Percentiles rank a stretch among this genome's conserved stretches.
Evolutionary conservation across 2,797 vertebrate genomes (phyloP).

Genomic region (Sarcophilus harrisii): DNA sequence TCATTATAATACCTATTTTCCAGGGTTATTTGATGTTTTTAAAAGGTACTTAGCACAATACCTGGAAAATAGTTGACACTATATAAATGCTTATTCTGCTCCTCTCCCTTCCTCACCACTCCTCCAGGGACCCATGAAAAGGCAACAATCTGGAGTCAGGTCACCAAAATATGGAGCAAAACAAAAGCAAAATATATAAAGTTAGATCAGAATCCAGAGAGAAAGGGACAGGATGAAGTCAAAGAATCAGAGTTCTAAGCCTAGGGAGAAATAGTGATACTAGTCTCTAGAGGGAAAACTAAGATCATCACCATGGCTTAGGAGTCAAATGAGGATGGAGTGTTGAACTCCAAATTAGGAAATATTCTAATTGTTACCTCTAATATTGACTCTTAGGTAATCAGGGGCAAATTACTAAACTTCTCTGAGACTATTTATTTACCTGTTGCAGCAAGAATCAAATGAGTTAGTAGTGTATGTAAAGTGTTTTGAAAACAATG

Average conservation of each 20-base stretch:
- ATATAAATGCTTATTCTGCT: not conserved
- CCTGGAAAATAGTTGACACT: not conserved
- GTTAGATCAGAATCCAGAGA: not conserved
- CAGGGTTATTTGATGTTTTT: not conserved
- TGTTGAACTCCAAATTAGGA: too few species aligned
- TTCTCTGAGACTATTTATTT: not conserved
- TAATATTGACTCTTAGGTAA: too few species aligned
- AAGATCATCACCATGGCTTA: too few species aligned
- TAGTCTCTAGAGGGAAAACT: not conserved
- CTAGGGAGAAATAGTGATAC: not conserved
- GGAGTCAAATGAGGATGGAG: too few species aligned
- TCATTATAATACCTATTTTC: not conserved
- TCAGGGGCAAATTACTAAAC: too few species aligned
- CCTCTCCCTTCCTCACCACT: not conserved
- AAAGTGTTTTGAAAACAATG: not conserved
- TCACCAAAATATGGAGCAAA: not conserved
- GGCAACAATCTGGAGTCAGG: not conserved
- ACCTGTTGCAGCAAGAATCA: not conserved
- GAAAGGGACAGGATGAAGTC: not conserved
- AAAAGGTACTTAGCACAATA: not conserved
- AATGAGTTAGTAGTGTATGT: not conserved
- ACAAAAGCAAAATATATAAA: not conserved
- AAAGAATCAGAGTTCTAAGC: not conserved
- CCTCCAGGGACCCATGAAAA: not conserved
- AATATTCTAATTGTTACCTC: too few species aligned